phyloP scores from a whole-genome alignment of 2,888 invertebrate genomes.

The Ophioninae sp. region DNA sequence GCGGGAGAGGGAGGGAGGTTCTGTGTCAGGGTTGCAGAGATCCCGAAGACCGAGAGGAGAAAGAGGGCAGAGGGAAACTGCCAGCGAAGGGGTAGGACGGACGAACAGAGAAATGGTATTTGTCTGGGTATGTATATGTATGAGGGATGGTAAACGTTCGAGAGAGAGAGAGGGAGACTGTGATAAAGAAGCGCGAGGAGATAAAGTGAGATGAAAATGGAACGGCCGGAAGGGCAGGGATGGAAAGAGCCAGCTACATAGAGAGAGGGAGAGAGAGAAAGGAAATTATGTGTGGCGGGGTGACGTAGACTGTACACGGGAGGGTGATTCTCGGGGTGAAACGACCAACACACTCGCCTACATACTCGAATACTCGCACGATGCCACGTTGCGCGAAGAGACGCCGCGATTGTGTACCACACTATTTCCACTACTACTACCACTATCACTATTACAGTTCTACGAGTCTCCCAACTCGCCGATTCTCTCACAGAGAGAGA shows the following conservation, averaged over 20 bases:
- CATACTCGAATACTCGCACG: slow-evolving; percentile 45
- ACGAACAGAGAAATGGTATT: slow-evolving; percentile 47
- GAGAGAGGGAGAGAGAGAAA: slow-evolving; percentile 10
- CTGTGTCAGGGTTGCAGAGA: slow-evolving; percentile 44
- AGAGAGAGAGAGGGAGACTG: slow-evolving; percentile 44
- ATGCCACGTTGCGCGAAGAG: slow-evolving; percentile 51
- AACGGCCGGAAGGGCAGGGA: slow-evolving; percentile 42
- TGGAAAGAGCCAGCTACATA: slow-evolving; percentile 1
- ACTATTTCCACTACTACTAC: slow-evolving; percentile 16
- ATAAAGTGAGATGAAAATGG: slow-evolving; percentile 40
- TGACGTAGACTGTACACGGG: slow-evolving; percentile 54
- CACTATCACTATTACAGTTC: slow-evolving; percentile 26
- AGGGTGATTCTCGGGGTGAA: slow-evolving; percentile 61
- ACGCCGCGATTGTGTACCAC: slow-evolving; percentile 52
- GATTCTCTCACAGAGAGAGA: slow-evolving; percentile 49
- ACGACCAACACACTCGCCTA: slow-evolving; percentile 59
- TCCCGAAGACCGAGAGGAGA: slow-evolving; percentile 43
- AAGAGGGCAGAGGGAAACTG: slow-evolving; percentile 37
- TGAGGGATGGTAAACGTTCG: background rate
- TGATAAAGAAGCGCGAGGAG: slow-evolving; percentile 29
- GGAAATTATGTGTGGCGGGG: slow-evolving; percentile 35
- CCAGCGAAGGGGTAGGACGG: slow-evolving; percentile 43
- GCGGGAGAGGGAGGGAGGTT: slow-evolving; percentile 19
- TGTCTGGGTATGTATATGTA: slow-evolving; percentile 6
- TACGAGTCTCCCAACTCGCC: slow-evolving; percentile 51